These are phyloP conservation scores for Agriopis leucophaearia DNA, from an alignment of 2,888 invertebrate genomes.

Conservation along the genomic window DNA sequence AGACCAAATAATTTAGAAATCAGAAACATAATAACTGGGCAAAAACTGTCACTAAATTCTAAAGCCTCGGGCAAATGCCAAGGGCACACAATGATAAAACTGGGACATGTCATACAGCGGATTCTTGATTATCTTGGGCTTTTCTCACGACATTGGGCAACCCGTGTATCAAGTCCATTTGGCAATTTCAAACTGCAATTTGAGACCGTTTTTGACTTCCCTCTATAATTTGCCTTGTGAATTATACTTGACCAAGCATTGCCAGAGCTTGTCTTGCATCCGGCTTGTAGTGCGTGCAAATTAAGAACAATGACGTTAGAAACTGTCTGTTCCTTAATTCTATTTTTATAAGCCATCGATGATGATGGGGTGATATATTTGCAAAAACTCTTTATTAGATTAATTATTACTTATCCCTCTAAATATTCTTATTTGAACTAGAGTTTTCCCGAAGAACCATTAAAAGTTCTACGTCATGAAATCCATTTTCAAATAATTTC, in stretches of 20 bases:
- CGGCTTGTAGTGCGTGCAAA: not conserved
- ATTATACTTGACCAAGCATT: slow-evolving; percentile 27
- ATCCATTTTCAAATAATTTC: too few relatives aligned
- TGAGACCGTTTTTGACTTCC: slow-evolving; percentile 33
- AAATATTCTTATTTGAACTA: too few relatives aligned
- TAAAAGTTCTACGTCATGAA: too few relatives aligned
- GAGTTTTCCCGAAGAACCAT: too few relatives aligned
- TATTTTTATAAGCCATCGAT: not conserved
- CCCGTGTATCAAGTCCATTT: slow-evolving; percentile 37
- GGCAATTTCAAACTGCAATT: slow-evolving; percentile 37
- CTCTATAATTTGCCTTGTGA: slow-evolving; percentile 32
- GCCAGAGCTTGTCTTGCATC: slow-evolving; percentile 1
- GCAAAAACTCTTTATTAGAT: too few relatives aligned
- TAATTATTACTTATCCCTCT: too few relatives aligned
- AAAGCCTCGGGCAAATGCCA: slow-evolving; percentile 24
- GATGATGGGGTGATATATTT: too few relatives aligned
- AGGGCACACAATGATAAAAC: slow-evolving; percentile 26
- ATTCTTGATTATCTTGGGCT: slow-evolving; percentile 6
- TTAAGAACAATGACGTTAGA: slow-evolving; percentile 1
- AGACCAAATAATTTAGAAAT: not conserved
- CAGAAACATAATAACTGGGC: not conserved
- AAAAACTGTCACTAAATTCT: slow-evolving; percentile 21
- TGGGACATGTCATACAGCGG: slow-evolving; percentile 22
- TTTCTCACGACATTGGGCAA: slow-evolving; percentile 44
- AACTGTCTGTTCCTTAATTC: not conserved